Evolutionary conservation across 2,113 vertebrate species (phyloP).

Genomic region (Cygnus buccinator): DNA sequence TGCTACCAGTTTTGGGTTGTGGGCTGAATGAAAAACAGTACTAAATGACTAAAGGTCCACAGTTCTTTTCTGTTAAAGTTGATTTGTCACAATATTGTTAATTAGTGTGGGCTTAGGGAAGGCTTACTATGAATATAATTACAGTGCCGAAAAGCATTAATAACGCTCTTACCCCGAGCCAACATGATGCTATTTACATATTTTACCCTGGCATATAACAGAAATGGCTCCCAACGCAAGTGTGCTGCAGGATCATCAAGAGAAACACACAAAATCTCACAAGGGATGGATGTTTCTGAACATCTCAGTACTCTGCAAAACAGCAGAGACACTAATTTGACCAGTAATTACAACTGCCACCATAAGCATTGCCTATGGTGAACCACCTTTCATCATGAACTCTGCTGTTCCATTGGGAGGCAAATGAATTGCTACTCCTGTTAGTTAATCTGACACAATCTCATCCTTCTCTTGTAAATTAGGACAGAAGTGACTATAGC

Average conservation of each 20-base stretch:
- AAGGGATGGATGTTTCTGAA: background rate
- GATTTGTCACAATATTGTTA: conserved; percentile 74
- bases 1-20: background rate
- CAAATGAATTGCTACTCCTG: background rate
- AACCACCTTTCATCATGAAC: background rate
- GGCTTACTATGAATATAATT: conserved; percentile 77
- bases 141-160: conserved; percentile 71
- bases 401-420: background rate
- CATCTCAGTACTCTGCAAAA: background rate
- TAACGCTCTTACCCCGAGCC: conserved; percentile 54
- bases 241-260: conserved; percentile 12
- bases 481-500: conserved; percentile 12
- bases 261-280: conserved; percentile 23
- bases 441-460: background rate
- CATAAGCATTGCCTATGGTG: background rate
- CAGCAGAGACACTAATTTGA: conserved; percentile 16
- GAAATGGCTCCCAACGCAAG: conserved; percentile 29
- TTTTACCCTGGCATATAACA: conserved; percentile 58
- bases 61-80: conserved; percentile 67
- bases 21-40: conserved; percentile 59
- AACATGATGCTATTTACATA: conserved; percentile 59
- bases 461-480: background rate
- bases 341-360: conserved; percentile 19
- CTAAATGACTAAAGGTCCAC: conserved; percentile 48
- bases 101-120: conserved; percentile 69